Base-by-base conservation (phyloP, 2,888 invertebrate genomes). In the Parasteatoda lunata region DNA sequence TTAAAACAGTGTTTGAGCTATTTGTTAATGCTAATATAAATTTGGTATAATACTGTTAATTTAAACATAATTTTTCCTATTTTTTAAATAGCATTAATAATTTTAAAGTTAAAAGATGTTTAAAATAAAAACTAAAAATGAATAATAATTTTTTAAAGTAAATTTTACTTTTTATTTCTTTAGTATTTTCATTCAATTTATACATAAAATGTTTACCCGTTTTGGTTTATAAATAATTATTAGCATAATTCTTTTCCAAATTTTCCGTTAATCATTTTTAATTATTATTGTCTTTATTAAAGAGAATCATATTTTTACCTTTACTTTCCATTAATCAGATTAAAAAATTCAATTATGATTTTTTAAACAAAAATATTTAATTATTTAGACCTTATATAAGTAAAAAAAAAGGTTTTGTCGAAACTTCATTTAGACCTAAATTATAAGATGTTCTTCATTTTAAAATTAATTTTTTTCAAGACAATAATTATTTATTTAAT, bases 1-100 rank as follows among this genome's bases (percentile, higher is more conserved):
- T 54, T 47, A 59, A 65, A 68, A 9, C 59, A 64, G 59, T 68
- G 11, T n/a, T 84, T 73, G 78, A 78, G 69, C 59, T 79, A 66
- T 47, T 11, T 72, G 80, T 72, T 9, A 49, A 9, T 72, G 80
- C 65, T 5, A 73, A 51, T 80, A 13, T 72, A 80, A 15, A 49
- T 48, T 69, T n/a, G 8, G 9, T 51, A 49, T 15, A 66, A 8
- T 47, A 45, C 7, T 69, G 30, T 30, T 66, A 66, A 80, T 73
- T 49, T 30, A 65, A 52, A 51, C 0, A 52, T 15, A 54, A 5
- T 49, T 65, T 64, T n/a, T 47, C 5, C 49, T 59, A 13, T n/a
- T 65, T 64, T 76, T 7, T 6, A 9, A 4, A 76, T 45, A 59
- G 47, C 64, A 54, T 5, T 15, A 15, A 8, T 76, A 65, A 13